Base-by-base conservation (phyloP, 1,140 invertebrate genomes). In the Bombus balteatus region DNA sequence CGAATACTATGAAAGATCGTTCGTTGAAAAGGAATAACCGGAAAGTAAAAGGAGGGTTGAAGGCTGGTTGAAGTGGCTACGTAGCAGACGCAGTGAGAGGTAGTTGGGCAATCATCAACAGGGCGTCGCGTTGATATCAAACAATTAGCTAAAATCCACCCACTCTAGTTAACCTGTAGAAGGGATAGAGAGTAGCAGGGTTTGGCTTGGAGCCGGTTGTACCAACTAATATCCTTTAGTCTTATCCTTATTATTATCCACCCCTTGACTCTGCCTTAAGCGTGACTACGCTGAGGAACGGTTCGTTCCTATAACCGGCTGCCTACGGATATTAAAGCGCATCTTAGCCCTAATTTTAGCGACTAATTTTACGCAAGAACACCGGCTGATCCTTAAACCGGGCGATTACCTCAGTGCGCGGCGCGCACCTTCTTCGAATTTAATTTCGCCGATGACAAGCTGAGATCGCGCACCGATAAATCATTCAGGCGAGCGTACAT, bases 161-260 rank as follows among this genome's bases (percentile, higher is more conserved):
- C 76, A 59, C 59, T 77, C 66, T 59, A 80, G 72, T 78, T 86
- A 87, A 82, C 74, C 66, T 59, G 47, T 72, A 25, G 83, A 73
- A 59, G 73, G 88, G 80, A 70, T 81, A 79, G 53, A 81, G 74
- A 77, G 77, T 57, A 71, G 28, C 53, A 59, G 88, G 32, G 84
- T 53, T 70, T n/a, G 74, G 78, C 81, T 41, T 70, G 57, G 39
- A 81, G 73, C 81, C 74, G 88, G 85, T 92, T 90, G 90, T 91
- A 87, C 89, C 90, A 92, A 93, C 91, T 93, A 93, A 94, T 93
- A 94, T 93, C 93, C 89, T 93, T 92, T 85, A 91, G 91, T 93
- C 91, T 93, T 93, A 93, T 93, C 92, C 91, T 92, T 89, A 92
- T 93, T 93, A 93, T 93, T 93, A 93, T 93, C 87, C 87, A 82